A percentile compares a stretch with the other conserved stretches of the same genome.
These are phyloP conservation scores for Archilochus colubris DNA, from an alignment of 2,113 vertebrate genomes.

Conservation along the genomic window DNA sequence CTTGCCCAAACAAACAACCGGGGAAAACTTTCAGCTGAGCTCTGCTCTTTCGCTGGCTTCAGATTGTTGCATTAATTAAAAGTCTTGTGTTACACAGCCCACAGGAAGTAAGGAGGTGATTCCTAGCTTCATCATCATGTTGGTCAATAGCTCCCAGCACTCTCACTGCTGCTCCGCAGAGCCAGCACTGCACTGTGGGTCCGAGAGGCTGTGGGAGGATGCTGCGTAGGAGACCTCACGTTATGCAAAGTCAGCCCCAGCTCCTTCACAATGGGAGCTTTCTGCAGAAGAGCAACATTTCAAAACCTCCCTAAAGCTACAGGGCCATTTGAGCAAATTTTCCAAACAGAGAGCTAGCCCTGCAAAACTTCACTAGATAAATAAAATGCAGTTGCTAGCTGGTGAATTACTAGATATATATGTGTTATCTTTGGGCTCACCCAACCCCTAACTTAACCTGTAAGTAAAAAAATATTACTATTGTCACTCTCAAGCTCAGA, in stretches of 20 bases:
- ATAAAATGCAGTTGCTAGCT: not conserved
- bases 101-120: slow-evolving; percentile 52
- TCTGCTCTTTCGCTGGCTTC: not conserved
- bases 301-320: slow-evolving; percentile 27
- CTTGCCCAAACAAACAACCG: not conserved
- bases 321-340: not conserved
- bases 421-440: not conserved
- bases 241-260: slow-evolving; percentile 25
- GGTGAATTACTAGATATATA: not conserved
- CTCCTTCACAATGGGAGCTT: slow-evolving; percentile 41
- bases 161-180: not conserved
- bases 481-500: slow-evolving; percentile 14
- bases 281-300: not conserved
- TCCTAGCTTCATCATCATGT: not conserved
- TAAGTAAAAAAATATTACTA: not conserved
- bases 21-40: slow-evolving; percentile 39
- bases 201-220: slow-evolving; percentile 37
- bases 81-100: slow-evolving; percentile 15
- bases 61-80: slow-evolving; percentile 41
- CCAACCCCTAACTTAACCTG: not conserved
- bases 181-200: not conserved
- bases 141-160: slow-evolving; percentile 45
- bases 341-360: not conserved
- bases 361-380: not conserved
- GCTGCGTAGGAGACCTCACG: slow-evolving; percentile 17